phyloP scores from a whole-genome alignment of 2,113 vertebrate species.

The Thermophis baileyi region DNA sequence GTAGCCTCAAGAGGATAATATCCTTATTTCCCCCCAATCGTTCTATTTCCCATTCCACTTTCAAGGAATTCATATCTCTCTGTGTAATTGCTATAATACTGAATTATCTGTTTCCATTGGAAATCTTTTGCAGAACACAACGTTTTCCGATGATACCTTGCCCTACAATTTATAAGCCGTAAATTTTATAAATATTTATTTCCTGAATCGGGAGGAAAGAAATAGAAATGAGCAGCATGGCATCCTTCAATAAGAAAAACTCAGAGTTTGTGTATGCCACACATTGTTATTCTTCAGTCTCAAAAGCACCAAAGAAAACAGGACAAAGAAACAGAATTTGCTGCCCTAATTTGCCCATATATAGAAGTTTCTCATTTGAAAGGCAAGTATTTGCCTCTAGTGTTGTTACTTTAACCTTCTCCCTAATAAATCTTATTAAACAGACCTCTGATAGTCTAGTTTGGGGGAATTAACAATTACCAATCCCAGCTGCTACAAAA shows the following conservation, averaged over 20 bases:
- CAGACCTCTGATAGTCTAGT: not conserved
- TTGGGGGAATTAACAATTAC: not conserved
- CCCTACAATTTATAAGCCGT: not conserved
- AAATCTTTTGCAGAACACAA: not conserved
- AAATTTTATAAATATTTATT: not conserved
- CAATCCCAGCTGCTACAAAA: not conserved
- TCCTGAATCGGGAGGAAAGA: not conserved
- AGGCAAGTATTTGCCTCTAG: not conserved
- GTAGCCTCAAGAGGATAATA: not conserved
- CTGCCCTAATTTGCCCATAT: not conserved
- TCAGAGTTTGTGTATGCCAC: not conserved
- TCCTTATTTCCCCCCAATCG: not conserved
- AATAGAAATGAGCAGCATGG: not conserved
- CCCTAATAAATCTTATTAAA: not conserved
- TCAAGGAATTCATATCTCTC: not conserved
- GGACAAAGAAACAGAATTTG: not conserved
- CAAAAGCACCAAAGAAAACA: not conserved
- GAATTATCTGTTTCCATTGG: not conserved
- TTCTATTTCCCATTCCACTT: not conserved
- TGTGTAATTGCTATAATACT: not conserved
- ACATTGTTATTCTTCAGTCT: not conserved
- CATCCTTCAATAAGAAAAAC: not conserved
- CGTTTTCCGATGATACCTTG: not conserved
- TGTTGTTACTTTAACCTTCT: not conserved
- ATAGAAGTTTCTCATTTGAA: not conserved